A percentile compares a stretch with the other conserved stretches of the same genome.
phyloP scores from a whole-genome alignment of 1,140 invertebrate genomes.

The Goniozus legneri region DNA sequence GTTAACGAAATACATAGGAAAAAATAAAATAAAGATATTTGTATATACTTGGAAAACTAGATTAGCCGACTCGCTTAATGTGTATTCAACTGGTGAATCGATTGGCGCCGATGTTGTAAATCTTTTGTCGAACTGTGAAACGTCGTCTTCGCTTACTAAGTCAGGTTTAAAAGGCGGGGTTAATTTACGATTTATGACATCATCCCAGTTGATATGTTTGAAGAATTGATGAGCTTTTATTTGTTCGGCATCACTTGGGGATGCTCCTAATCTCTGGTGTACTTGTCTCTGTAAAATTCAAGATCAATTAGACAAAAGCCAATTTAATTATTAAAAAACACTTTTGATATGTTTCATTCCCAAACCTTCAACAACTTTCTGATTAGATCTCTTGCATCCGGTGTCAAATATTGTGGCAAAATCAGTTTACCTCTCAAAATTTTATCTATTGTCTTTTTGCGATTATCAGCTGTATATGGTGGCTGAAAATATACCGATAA shows the following conservation, averaged over 20 bases:
- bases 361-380: constrained; percentile 75
- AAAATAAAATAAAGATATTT: not conserved
- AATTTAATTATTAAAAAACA: not conserved
- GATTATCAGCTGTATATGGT: constrained; percentile 92
- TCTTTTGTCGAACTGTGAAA: constrained; percentile 96
- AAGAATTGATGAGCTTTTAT: constrained; percentile 94
- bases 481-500: constrained; percentile 64
- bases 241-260: constrained; percentile 75
- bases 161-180: constrained; percentile 89
- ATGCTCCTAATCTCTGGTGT: constrained; percentile 71
- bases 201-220: constrained; percentile 88
- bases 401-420: constrained; percentile 90
- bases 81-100: constrained; percentile 95
- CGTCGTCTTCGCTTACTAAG: constrained; percentile 89
- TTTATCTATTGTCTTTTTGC: constrained; percentile 98
- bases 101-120: constrained; percentile 98
- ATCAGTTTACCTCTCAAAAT: constrained; percentile 93
- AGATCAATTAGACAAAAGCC: not conserved
- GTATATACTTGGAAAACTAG: constrained; percentile 83
- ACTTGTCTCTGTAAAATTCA: constrained; percentile 60
- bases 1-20: not conserved
- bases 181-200: constrained; percentile 76
- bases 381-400: constrained; percentile 90
- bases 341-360: not conserved
- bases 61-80: constrained; percentile 92